Percentiles rank a stretch among this genome's conserved stretches.
phyloP scores from a whole-genome alignment of 2,888 invertebrate genomes.

The Nematopogon swammerdamellus region DNA sequence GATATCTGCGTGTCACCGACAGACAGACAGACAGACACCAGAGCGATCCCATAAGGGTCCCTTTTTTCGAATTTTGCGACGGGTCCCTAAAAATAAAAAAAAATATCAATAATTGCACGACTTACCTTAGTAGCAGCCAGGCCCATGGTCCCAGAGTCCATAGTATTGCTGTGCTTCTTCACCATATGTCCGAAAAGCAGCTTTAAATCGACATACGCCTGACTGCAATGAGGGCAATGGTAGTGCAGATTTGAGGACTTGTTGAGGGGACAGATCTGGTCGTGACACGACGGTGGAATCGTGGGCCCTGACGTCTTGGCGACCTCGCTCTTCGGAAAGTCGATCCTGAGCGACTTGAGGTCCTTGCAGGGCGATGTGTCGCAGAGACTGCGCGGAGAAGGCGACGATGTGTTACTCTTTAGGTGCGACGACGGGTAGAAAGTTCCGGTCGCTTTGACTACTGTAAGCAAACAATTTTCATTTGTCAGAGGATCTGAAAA shows the following conservation, averaged over 20 bases:
- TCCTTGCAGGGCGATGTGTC: slow-evolving; percentile 55
- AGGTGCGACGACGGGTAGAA: slow-evolving; percentile 79
- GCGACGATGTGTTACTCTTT: slow-evolving; percentile 53
- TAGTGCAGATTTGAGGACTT: slow-evolving; percentile 46
- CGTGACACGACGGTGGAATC: slow-evolving; percentile 57
- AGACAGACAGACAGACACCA: no score
- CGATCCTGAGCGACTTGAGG: slow-evolving; percentile 30
- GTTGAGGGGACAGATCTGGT: slow-evolving; percentile 47
- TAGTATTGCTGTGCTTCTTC: slow-evolving; percentile 42
- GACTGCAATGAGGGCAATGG: slow-evolving; percentile 46
- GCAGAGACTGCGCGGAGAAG: slow-evolving; percentile 52
- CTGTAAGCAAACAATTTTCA: slow-evolving; percentile 53
- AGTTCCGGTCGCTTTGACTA: slow-evolving; percentile 91
- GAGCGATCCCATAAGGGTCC: no score
- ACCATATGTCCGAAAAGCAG: slow-evolving; percentile 47
- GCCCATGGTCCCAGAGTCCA: slow-evolving; percentile 40
- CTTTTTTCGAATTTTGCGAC: no score
- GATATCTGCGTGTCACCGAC: no score
- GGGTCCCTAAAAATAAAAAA: no score
- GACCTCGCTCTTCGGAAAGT: slow-evolving; percentile 25
- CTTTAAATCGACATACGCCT: slow-evolving; percentile 46
- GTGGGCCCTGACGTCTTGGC: slow-evolving; percentile 38
- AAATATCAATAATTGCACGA: no score
- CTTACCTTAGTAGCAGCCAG: slow-evolving; percentile 51
- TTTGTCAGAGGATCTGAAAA: slow-evolving; percentile 1